A percentile compares a stretch with the other conserved stretches of the same genome.
phyloP scores from a whole-genome alignment of 2,888 invertebrate species.

The Bellardia pandia region DNA sequence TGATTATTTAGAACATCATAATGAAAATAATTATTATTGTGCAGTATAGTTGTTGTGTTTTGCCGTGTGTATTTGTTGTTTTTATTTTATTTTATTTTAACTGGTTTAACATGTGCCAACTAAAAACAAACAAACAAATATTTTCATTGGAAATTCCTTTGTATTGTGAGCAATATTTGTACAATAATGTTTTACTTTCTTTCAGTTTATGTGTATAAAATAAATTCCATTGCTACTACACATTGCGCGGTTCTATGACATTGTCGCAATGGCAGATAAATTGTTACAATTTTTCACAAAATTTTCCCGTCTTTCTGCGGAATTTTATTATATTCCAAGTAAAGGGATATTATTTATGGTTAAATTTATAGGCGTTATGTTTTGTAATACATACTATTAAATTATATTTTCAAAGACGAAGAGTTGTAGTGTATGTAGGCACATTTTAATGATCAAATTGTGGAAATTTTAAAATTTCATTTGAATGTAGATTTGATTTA shows the following conservation, averaged over 20 bases:
- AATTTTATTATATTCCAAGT: conserved; percentile 46
- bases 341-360: conserved; percentile 64
- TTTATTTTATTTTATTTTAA: conserved; percentile 27
- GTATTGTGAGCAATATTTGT: conserved; percentile 36
- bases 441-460: not conserved
- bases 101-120: conserved; percentile 52
- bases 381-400: conserved; percentile 54
- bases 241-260: conserved; percentile 34
- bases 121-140: conserved; percentile 17
- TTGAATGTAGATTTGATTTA: not conserved
- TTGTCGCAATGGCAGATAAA: conserved; percentile 7
- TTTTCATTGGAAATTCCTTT: conserved; percentile 66
- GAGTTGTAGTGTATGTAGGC: not conserved
- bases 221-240: conserved; percentile 7
- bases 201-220: not conserved
- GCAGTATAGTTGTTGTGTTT: conserved; percentile 6
- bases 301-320: conserved; percentile 41
- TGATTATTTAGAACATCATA: conserved; percentile 56
- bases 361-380: conserved; percentile 63
- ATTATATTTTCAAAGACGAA: not conserved
- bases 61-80: conserved; percentile 11
- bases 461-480: conserved; percentile 13
- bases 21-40: conserved; percentile 54
- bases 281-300: conserved; percentile 35
- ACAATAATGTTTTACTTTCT: not conserved